A percentile compares a stretch with the other conserved stretches of the same genome.
These are phyloP conservation scores for Entelurus aequoreus DNA, from an alignment of 2,113 vertebrate species.

Conservation along the genomic window DNA sequence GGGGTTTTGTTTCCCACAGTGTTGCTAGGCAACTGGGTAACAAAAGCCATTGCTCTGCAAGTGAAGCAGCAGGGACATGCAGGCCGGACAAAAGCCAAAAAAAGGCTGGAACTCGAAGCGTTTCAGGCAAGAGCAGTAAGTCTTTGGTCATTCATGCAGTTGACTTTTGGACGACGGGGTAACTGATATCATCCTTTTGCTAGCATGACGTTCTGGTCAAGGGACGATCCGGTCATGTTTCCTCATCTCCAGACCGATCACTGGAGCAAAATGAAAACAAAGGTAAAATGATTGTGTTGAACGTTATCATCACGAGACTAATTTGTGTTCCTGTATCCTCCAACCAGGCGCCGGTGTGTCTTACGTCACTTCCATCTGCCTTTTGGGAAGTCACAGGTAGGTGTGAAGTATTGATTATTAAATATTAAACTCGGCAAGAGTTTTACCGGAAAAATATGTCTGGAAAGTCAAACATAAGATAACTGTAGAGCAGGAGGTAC, in stretches of 20 bases:
- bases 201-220: constrained; percentile 58
- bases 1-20: constrained; percentile 16
- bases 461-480: no score
- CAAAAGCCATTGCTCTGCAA: constrained; percentile 34
- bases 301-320: neutral
- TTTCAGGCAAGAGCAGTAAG: constrained; percentile 48
- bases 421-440: no score
- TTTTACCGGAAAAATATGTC: no score
- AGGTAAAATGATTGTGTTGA: constrained; percentile 20
- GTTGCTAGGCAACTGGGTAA: constrained; percentile 57
- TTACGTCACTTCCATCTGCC: constrained; percentile 8
- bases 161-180: no score
- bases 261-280: constrained; percentile 66
- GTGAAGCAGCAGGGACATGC: constrained; percentile 36
- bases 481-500: no score
- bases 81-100: constrained; percentile 16
- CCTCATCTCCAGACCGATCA: constrained; percentile 56
- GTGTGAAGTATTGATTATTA: neutral
- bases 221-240: constrained; percentile 49
- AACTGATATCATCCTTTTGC: neutral
- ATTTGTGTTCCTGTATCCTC: constrained; percentile 11
- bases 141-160: neutral
- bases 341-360: constrained; percentile 37
- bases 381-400: neutral
- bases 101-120: constrained; percentile 24